Evolutionary conservation across 2,113 vertebrate species (phyloP), one percentile per base, ranked within the genome.

Genomic region (Chunga burmeisteri): DNA sequence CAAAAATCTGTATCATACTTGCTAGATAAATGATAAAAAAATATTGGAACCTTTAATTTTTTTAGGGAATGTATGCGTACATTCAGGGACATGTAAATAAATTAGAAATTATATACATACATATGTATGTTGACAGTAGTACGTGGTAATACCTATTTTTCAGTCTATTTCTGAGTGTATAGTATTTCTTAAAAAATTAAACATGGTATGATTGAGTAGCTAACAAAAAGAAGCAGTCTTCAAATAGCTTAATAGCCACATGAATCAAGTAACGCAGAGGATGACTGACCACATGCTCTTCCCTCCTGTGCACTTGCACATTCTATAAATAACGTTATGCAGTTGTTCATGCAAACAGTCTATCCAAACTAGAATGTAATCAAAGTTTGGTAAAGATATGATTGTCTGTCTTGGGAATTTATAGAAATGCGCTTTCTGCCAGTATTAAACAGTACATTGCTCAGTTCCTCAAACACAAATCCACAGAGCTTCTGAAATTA

Each of bases 401-500:
- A 96, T 95, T 97, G 36, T 44, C 79, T 90, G 38, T 52, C 36
- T 63, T 91, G 77, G 77, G 75, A 94, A 93, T 97, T 94, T 94
- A 85, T 46, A 95, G 84, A 89, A 93, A 68, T 73, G n/a, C 7
- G 6, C 34, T 88, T 13, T 59, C 84, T 73, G 58, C 34, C 58
- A 70, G 22, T 81, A 92, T 90, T 95, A 95, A 95, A 72, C 47
- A 93, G 29, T 29, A 61, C 52, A 61, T 73, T 87, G 47, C 74
- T 96, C 62, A 88, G 71, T 88, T 53, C 86, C 34, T 97, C 73
- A 96, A 90, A 90, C 36, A 8, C 66, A 90, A 89, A 92, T 79
- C 79, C 90, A 77, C 84, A 87, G 63, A 91, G 65, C 52, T 94
- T 55, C 70, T 83, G 78, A 94, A 97, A 97, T 96, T 97, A 97